These are phyloP conservation scores for Aradophagus sp. DNA, from an alignment of 1,140 invertebrate species.

Conservation along the genomic window DNA sequence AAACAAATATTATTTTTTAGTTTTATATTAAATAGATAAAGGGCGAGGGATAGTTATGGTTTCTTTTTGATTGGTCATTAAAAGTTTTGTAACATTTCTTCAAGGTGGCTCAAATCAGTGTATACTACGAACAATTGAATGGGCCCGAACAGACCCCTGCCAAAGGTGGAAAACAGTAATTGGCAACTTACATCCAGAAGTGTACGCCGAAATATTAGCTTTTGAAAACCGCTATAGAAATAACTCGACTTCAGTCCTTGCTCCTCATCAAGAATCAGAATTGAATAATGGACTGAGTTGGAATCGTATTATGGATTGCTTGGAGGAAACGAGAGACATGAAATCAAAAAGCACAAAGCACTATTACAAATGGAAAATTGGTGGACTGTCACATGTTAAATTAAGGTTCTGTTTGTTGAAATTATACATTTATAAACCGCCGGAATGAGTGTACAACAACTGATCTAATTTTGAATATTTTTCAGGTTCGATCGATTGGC, in stretches of 20 bases:
- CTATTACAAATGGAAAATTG: conserved; percentile 90
- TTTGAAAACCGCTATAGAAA: too few relatives aligned
- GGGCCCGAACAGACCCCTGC: too few relatives aligned
- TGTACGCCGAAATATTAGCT: too few relatives aligned
- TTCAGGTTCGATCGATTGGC: conserved; percentile 90
- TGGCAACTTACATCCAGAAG: too few relatives aligned
- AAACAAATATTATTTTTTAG: conserved; percentile 6
- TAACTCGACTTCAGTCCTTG: conserved; percentile 54
- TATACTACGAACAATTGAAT: too few relatives aligned
- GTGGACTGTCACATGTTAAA: conserved; percentile 82
- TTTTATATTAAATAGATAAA: too few relatives aligned
- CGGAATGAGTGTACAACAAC: too few relatives aligned
- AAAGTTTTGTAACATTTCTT: too few relatives aligned
- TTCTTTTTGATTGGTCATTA: too few relatives aligned
- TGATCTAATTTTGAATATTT: not conserved
- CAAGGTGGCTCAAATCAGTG: too few relatives aligned
- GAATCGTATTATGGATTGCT: conserved; percentile 67
- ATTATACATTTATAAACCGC: not conserved
- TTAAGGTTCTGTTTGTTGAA: conserved; percentile 72
- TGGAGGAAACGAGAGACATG: conserved; percentile 61
- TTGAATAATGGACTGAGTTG: conserved; percentile 53
- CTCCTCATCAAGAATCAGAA: conserved; percentile 59
- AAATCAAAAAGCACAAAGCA: conserved; percentile 79
- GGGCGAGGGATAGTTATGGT: too few relatives aligned
- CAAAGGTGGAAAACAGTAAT: too few relatives aligned